Base-by-base conservation (phyloP, 2,888 invertebrate species). In the Xanthia togata region DNA sequence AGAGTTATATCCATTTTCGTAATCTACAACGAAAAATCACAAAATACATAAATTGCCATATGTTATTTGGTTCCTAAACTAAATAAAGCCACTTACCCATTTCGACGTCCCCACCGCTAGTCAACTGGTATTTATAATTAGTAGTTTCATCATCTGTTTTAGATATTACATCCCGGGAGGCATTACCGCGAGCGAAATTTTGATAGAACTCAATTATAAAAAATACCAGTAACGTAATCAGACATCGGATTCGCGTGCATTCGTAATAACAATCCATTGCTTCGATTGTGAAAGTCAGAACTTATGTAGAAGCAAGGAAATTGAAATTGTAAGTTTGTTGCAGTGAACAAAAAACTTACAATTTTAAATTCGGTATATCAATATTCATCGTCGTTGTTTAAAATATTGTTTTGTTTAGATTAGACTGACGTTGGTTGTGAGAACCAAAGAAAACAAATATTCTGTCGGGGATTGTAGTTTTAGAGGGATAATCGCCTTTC, bases 61-160 rank as follows among this genome's bases (percentile, higher is more conserved):
- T 31, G 4, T 31, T 44, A 17, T 20, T 41, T 38, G 6, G 4
- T 60, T 59, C 23, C 0, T 41, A 50, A 59, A 38, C 0, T 11
- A 20, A 41, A 62, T 41, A 1, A 53, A 55, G 35, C 4, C 6
- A 82, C 83, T 77, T 31, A 79, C 79, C 78, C 79, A 77, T 79
- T 59, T 41, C 68, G 44, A 69, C 41, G 14, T n/a, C 50, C 8
- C 12, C n/a, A 8, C 57, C 68, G 20, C 0, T 44, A 23, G 1
- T 62, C 35, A 76, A 64, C 23, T 23, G 44, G 53, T 76, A 79
- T 23, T 77, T 63, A 44, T 82, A 82, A 20, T 38, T 5, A n/a
- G 41, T 57, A 47, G 5, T 35, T 26, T 60, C 23, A 44, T 57
- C 14, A n/a, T 68, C 23, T 17, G 17, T 17, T 12, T 55, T 23